Evolutionary conservation across 2,113 vertebrate species (phyloP).

Genomic region (Xiphophorus maculatus): DNA sequence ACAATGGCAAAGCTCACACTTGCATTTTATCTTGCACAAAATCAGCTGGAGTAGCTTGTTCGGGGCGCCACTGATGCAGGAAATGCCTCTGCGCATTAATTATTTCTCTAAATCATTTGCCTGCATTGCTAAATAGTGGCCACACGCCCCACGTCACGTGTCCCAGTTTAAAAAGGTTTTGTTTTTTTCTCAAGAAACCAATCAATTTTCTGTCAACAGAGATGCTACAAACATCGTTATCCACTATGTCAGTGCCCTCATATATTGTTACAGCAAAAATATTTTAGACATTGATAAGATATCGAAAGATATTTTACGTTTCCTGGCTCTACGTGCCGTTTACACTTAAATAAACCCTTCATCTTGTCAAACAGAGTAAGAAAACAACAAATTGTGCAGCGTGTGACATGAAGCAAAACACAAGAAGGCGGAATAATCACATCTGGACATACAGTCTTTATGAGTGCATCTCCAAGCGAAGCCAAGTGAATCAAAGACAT

Average conservation of each 20-base stretch:
- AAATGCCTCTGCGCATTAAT: too few species aligned
- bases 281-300: too few species aligned
- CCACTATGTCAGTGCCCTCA: not conserved
- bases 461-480: constrained; percentile 52
- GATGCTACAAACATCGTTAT: too few species aligned
- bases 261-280: not conserved
- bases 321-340: not conserved
- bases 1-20: not conserved
- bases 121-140: not conserved
- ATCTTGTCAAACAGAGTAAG: not conserved
- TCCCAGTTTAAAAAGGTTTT: not conserved
- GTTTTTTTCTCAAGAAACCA: too few species aligned
- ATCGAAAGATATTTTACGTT: not conserved
- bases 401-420: constrained; percentile 43
- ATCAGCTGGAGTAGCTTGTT: not conserved
- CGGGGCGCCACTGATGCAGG: not conserved
- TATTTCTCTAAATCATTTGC: not conserved
- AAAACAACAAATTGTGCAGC: constrained; percentile 17
- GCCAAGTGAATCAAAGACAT: constrained; percentile 52
- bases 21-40: not conserved
- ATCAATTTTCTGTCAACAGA: too few species aligned
- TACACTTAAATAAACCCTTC: too few species aligned
- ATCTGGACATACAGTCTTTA: constrained; percentile 65
- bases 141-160: not conserved
- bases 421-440: constrained; percentile 65